Evolutionary conservation across 2,888 invertebrate species (phyloP), one percentile per base, ranked within the genome.

Genomic region (Petrophora chlorosata): DNA sequence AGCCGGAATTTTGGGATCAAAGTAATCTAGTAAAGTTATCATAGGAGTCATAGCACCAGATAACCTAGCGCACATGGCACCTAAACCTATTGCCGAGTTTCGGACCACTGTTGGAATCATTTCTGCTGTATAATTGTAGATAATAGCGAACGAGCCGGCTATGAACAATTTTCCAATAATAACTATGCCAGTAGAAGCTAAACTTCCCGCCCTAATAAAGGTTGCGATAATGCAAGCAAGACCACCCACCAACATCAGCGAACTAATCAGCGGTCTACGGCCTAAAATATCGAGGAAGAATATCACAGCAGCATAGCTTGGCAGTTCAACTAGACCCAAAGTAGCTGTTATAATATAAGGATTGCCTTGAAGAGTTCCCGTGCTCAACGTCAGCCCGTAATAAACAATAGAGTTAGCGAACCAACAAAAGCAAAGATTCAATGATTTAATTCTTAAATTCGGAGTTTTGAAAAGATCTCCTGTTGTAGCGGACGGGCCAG

Each of bases 331-430:
- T 16, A 96, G 84, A 0, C 94, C 94, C 85, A 94, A 93, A 4
- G 96, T 91, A 66, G 96, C 96, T 40, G 95, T 90, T 63, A 95
- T 94, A 5, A 97, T 76, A 77, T 92, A 96, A 0, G 97, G 96
- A 79, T 97, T 96, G 9, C 95, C 96, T 56, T 94, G 92, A n/a
- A 97, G 85, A 65, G 93, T 95, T 2, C 96, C 96, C 0, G 95
- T 93, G 65, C 95, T 96, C 39, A 97, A 79, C 0, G 96, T 96
- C 0, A 97, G 85, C 0, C 97, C 97, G 65, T 97, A 97, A 79
- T 97, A 97, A 0, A 94, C 95, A 50, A 97, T 91, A 1, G 96
- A 95, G 75, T 96, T 96, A n/a, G 96, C 95, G 72, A 96, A 96
- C 96, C 96, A 97, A 67, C 94, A 94, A 8, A 96, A 89, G 65